Evolutionary conservation across 2,888 invertebrate genomes (phyloP).

Genomic region (Neoascia interrupta): DNA sequence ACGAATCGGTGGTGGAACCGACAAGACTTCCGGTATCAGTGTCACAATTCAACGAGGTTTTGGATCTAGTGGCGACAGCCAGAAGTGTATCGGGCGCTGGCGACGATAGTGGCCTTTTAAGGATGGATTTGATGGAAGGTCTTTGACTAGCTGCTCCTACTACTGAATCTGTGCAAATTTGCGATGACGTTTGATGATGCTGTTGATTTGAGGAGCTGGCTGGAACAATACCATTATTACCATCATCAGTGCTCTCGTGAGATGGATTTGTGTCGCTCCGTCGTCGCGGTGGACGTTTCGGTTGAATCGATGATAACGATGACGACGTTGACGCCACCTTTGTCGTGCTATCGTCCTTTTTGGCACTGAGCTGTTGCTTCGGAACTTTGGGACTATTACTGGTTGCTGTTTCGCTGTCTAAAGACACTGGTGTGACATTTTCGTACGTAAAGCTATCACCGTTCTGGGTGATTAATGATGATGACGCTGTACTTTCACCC

Average conservation of each 20-base stretch:
- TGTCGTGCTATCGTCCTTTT: constrained; percentile 33
- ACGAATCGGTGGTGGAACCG: constrained; percentile 40
- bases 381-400: constrained; percentile 32
- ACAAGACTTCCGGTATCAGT: constrained; percentile 74
- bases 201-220: constrained; percentile 36
- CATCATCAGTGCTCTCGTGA: constrained; percentile 15
- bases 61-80: constrained; percentile 34
- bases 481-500: constrained; percentile 80
- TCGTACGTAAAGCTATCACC: constrained; percentile 80
- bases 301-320: constrained; percentile 71
- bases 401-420: constrained; percentile 20
- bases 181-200: constrained; percentile 48
- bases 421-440: constrained; percentile 73
- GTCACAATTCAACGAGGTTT: constrained; percentile 77
- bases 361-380: constrained; percentile 53
- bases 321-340: too few species aligned
- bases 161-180: constrained; percentile 55
- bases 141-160: constrained; percentile 56
- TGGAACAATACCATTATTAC: neutral
- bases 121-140: constrained; percentile 81
- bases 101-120: constrained; percentile 81
- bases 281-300: constrained; percentile 77
- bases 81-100: constrained; percentile 73
- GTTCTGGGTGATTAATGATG: constrained; percentile 75
- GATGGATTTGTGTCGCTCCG: constrained; percentile 69